Evolutionary conservation across 30 jellyfish, hydroid and myxozoan genomes (phyloP).

Genomic region (Phacellophora camtschatica): DNA sequence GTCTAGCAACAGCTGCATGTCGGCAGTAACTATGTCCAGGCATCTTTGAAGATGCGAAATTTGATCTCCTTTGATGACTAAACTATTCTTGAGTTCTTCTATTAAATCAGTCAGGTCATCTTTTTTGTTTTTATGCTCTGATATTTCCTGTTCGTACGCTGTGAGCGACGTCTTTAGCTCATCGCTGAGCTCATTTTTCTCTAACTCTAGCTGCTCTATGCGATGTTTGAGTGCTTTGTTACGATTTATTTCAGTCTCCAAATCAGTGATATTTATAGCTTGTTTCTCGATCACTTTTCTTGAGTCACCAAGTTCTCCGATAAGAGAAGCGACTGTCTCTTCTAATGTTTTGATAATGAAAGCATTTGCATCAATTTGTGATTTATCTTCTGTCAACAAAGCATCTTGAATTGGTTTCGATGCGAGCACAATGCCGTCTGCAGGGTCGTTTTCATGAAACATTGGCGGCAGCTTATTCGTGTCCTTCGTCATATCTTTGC

Average conservation of each 20-base stretch:
- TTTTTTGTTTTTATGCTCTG: neutral
- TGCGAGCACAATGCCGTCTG: no score
- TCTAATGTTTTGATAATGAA: slow-evolving; percentile 15
- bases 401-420: no score
- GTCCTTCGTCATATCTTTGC: no score
- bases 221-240: slow-evolving; percentile 7
- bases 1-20: slow-evolving; percentile 56
- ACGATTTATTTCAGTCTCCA: slow-evolving; percentile 36
- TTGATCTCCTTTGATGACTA: slow-evolving; percentile 38
- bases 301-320: slow-evolving; percentile 39
- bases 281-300: slow-evolving; percentile 16
- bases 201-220: neutral
- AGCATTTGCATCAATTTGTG: neutral
- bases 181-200: neutral
- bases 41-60: slow-evolving; percentile 26
- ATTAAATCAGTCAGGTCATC: neutral
- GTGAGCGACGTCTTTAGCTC: neutral
- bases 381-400: no score
- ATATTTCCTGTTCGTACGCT: slow-evolving; percentile 18
- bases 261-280: slow-evolving; percentile 22
- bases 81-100: slow-evolving; percentile 3
- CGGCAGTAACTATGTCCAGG: slow-evolving; percentile 35
- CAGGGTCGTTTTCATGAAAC: no score
- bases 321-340: slow-evolving; percentile 22
- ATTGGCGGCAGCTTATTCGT: no score